Evolutionary conservation across 35 echinoderm and acorn worm species (phyloP).

Genomic region (Nesometra sesokonis): DNA sequence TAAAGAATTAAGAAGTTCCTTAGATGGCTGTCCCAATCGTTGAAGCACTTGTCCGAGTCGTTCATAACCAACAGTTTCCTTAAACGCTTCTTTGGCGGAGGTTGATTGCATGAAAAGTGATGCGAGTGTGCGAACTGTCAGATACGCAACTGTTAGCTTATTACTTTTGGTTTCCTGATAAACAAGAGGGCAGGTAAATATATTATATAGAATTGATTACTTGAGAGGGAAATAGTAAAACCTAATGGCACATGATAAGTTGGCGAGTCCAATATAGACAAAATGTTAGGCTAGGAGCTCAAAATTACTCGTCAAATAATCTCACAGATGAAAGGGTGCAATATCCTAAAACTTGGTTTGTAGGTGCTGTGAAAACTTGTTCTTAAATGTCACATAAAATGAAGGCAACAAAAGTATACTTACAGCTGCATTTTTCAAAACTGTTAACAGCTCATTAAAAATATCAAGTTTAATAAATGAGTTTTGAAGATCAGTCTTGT

Average conservation of each 20-base stretch:
- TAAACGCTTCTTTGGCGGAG: constrained; percentile 60
- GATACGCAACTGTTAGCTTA: constrained; percentile 45
- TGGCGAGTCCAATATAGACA: no score
- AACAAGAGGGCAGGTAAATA: background rate
- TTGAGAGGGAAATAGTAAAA: no score
- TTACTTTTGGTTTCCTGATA: constrained; percentile 48
- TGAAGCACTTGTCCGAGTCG: constrained; percentile 45
- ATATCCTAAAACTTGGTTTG: no score
- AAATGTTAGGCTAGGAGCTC: no score
- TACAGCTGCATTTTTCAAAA: constrained; percentile 76
- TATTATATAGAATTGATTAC: background rate
- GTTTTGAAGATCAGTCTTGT: constrained; percentile 47
- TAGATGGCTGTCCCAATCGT: constrained; percentile 51
- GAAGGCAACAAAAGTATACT: constrained; percentile 33
- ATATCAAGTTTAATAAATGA: constrained; percentile 65
- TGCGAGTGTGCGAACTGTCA: constrained; percentile 51
- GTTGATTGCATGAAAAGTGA: constrained; percentile 47
- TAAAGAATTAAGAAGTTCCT: constrained; percentile 62
- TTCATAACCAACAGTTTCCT: constrained; percentile 62
- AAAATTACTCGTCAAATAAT: no score
- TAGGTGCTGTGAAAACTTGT: no score
- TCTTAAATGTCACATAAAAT: no score
- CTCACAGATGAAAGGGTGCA: no score
- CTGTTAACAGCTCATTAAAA: constrained; percentile 48
- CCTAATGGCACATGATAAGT: no score